Percentiles rank a stretch among this genome's conserved stretches.
Evolutionary conservation across 1,140 invertebrate genomes (phyloP).

Genomic region (Panulirus ornatus): DNA sequence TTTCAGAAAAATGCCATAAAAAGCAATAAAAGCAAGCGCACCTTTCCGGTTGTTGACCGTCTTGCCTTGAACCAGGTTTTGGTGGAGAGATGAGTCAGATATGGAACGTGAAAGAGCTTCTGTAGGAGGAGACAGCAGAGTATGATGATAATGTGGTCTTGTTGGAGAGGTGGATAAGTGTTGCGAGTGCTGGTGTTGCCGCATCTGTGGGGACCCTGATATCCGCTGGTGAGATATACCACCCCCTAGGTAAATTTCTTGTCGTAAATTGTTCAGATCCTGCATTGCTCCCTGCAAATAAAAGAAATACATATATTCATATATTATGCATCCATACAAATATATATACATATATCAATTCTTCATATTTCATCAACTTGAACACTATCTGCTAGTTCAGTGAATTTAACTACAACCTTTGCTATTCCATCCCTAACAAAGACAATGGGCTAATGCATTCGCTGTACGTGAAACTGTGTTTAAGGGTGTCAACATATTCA

Average conservation of each 20-base stretch:
- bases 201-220: conserved; percentile 41
- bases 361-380: no score
- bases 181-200: conserved; percentile 12
- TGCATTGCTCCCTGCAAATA: conserved; percentile 61
- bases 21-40: conserved; percentile 21
- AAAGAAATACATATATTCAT: no score
- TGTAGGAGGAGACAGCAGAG: conserved; percentile 35
- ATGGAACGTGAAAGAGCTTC: conserved; percentile 51
- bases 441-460: no score
- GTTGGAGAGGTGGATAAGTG: conserved; percentile 31
- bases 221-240: conserved; percentile 25
- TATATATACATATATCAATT: no score
- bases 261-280: conserved; percentile 41
- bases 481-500: no score
- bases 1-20: conserved; percentile 7
- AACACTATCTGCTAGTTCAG: no score
- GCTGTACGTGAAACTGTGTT: no score
- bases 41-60: conserved; percentile 59
- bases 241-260: conserved; percentile 38
- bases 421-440: no score
- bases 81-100: conserved; percentile 65
- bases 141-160: conserved; percentile 1
- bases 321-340: no score
- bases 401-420: no score
- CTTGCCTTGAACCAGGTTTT: conserved; percentile 61